Conservation (phyloP, 2,113 vertebrate genomes). For the Megaceryle maxima region DNA sequence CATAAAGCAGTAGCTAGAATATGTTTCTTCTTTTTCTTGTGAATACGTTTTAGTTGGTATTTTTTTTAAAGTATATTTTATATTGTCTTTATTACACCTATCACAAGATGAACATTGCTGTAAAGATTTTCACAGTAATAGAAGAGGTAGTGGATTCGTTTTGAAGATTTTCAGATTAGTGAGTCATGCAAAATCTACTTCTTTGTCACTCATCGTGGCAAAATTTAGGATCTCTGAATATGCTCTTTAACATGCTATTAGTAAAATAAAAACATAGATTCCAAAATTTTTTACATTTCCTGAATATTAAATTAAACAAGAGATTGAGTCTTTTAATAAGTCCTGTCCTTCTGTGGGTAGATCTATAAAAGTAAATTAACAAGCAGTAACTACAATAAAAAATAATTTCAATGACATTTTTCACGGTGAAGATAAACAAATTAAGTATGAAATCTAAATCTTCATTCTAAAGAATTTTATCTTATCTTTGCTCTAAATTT, state of each 20-base stretch:
- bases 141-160: not conserved
- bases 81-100: not conserved
- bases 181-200: not conserved
- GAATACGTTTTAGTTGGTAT: not conserved
- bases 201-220: not conserved
- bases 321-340: not conserved
- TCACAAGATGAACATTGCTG: fast-evolving
- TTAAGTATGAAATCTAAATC: not conserved
- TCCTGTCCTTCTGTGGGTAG: not conserved
- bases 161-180: not conserved
- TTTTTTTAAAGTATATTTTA: not conserved
- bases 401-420: not conserved
- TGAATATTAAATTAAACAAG: not conserved
- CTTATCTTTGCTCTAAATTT: not conserved
- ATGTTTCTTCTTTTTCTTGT: not conserved
- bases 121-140: not conserved
- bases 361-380: not conserved
- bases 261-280: not conserved
- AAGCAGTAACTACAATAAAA: not conserved
- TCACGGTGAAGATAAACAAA: not conserved
- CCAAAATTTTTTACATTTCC: not conserved
- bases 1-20: not conserved
- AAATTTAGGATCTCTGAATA: not conserved
- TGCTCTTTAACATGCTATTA: not conserved
- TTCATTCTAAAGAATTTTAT: not conserved